Evolutionary conservation across 1,140 invertebrate genomes (phyloP), one percentile per base, ranked within the genome.

Genomic region (Condylostylus longicornis): DNA sequence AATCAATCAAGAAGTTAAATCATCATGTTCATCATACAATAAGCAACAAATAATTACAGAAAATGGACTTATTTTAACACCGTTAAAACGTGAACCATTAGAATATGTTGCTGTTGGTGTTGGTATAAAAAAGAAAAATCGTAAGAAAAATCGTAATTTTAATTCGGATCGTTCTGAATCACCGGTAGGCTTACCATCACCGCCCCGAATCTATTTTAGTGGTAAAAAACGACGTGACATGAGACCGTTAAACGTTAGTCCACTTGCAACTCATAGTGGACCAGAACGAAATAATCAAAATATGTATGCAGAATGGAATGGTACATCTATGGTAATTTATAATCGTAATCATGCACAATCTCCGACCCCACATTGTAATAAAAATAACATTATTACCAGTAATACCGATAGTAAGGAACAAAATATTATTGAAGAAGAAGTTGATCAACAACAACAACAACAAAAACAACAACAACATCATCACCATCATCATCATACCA

Each of bases 281-380:
- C n/a, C 3, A 3, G 23, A n/a, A 21, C 3, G 22, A 7, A n/a
- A n/a, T n/a, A n/a, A n/a, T n/a, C n/a, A n/a, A n/a, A n/a, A n/a
- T n/a, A n/a, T n/a, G n/a, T n/a, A 6, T 5, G 5, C 5, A 29
- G 63, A 69, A 33, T 77, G 75, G 70, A 80, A 79, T 45, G 76
- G 75, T 6, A 67, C 68, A 7, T 72, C 75, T 1, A 53, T 75
- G 38, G 69, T 77, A 35, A 72, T 76, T 44, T 79, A 70, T 54
- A 74, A 69, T 57, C 65, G 65, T 20, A 7, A 29, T 33, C 18
- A 22, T 9, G 2, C 37, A 14, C 42, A 46, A 34, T 38, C 42
- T 38, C 28, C 43, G 3, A 50, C 52, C 18, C 38, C 60, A 3
- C 63, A 69, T 32, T 77, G 75, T 70, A 80, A 79, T 45, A 76